phyloP scores from a whole-genome alignment of 2,113 vertebrate species.

The Zosterops borbonicus region DNA sequence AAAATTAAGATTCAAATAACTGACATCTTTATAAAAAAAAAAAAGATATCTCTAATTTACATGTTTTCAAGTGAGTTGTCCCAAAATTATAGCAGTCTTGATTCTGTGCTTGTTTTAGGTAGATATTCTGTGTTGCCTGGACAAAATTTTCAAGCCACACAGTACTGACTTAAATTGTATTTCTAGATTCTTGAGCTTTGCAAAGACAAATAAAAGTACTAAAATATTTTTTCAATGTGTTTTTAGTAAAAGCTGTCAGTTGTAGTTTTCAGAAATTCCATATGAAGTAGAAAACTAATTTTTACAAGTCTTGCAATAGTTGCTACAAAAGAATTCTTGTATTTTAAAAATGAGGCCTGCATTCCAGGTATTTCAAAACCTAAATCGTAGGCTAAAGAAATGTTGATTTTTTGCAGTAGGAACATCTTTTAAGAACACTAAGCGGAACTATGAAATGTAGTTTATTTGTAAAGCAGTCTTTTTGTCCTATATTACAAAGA shows the following conservation, averaged over 20 bases:
- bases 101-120: neutral
- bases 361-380: neutral
- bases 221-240: neutral
- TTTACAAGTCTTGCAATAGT: neutral
- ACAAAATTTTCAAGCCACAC: neutral
- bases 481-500: neutral
- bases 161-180: neutral
- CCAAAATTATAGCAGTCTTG: neutral
- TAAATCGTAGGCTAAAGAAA: neutral
- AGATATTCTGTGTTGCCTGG: neutral
- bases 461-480: neutral
- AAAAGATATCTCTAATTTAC: neutral
- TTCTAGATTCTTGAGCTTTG: neutral
- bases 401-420: neutral
- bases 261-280: neutral
- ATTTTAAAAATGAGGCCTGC: neutral
- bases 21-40: neutral
- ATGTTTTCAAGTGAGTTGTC: neutral
- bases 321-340: neutral
- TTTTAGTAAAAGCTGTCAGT: neutral
- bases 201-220: neutral
- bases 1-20: neutral
- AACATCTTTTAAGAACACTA: neutral
- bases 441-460: accelerated
- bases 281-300: neutral